Evolutionary conservation across 37 sponge, comb jelly and placozoan species (phyloP).

Genomic region (Haliclona indistincta): DNA sequence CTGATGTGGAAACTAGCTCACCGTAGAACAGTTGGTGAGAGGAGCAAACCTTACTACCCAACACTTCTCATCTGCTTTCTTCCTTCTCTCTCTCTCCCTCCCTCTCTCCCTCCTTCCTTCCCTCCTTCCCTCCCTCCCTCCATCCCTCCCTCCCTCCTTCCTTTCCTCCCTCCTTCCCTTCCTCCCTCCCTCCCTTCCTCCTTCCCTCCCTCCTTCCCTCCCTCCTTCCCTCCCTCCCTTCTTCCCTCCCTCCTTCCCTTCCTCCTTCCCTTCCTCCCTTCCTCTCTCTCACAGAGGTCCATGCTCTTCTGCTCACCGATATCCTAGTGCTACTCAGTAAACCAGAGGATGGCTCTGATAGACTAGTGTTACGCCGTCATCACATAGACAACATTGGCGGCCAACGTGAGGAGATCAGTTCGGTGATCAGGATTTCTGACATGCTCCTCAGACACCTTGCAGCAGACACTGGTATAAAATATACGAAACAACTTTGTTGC

Average conservation of each 20-base stretch:
- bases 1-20: slow-evolving; percentile 70
- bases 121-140: background rate
- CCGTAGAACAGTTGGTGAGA: slow-evolving; percentile 59
- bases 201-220: background rate
- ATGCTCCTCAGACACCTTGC: slow-evolving; percentile 61
- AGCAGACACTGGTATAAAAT: slow-evolving; percentile 53
- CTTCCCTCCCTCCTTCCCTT: background rate
- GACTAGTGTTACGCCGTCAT: slow-evolving; percentile 56
- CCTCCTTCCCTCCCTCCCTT: background rate
- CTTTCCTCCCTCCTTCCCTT: background rate
- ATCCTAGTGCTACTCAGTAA: slow-evolving; percentile 68
- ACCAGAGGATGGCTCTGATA: slow-evolving; percentile 47
- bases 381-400: slow-evolving; percentile 45
- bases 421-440: slow-evolving; percentile 62
- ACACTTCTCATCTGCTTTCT: no score
- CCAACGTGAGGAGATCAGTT: slow-evolving; percentile 60
- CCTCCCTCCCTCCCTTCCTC: background rate
- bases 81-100: slow-evolving; percentile 2
- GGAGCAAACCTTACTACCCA: background rate
- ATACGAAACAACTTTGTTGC: background rate
- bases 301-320: slow-evolving; percentile 72
- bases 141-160: background rate
- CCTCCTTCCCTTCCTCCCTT: background rate
- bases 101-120: background rate
- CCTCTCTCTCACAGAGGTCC: slow-evolving; percentile 50